Conservation (phyloP, 2,888 invertebrate genomes). For the Linnaemya vulpina region DNA sequence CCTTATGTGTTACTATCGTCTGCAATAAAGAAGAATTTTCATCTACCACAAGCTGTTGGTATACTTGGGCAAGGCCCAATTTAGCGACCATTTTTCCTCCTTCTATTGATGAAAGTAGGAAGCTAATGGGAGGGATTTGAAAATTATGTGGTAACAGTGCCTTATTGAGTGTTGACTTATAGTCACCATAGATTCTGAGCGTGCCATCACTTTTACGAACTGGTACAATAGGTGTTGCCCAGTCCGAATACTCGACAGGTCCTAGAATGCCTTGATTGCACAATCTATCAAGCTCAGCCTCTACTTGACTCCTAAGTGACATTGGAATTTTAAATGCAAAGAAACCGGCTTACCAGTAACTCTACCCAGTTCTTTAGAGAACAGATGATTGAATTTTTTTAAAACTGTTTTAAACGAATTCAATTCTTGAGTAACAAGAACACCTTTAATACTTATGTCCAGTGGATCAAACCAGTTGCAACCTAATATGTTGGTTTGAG, state of each 20-base stretch:
- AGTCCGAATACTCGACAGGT: no score
- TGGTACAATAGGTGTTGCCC: no score
- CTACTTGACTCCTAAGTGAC: background rate
- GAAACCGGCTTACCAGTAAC: background rate
- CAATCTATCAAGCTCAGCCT: no score
- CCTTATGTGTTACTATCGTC: no score
- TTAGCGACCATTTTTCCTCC: constrained; percentile 78
- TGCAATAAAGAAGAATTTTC: constrained; percentile 69
- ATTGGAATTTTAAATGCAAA: background rate
- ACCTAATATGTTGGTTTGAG: no score
- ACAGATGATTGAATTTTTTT: background rate
- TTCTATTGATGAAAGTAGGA: constrained; percentile 67
- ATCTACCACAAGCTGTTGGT: constrained; percentile 75
- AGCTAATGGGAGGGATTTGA: constrained; percentile 39
- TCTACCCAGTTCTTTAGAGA: background rate
- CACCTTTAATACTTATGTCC: constrained; percentile 16
- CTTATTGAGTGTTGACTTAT: no score
- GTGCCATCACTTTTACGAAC: no score
- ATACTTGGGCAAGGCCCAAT: constrained; percentile 79
- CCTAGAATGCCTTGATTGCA: no score
- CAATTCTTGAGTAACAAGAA: background rate
- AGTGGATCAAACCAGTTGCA: constrained; percentile 65
- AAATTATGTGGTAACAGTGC: no score
- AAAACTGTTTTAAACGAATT: background rate
- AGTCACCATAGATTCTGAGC: no score